Evolutionary conservation across 2,888 invertebrate species (phyloP), one percentile per base, ranked within the genome.

Genomic region (Bellardia pandia): DNA sequence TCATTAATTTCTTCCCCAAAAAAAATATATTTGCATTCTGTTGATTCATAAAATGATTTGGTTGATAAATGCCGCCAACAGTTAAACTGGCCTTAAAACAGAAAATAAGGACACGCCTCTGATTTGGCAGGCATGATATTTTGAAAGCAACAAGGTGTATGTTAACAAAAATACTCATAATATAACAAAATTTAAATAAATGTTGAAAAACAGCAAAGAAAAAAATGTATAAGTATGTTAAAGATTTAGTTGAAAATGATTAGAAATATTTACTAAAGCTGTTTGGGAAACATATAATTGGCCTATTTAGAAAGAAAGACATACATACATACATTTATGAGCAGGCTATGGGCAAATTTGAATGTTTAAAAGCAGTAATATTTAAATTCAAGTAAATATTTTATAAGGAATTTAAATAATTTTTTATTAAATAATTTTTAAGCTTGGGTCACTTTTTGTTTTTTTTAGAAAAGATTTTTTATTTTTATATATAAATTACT

Each of bases 21-120:
- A 11, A 45, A 13, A 45, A 9, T 13, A 9, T 13, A 45, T 45
- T 45, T 45, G 11, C 45, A 45, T 45, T 45, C 45, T 45, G 23
- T 40, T 51, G 45, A 42, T 30, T 53, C n/a, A 64, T 66, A 53
- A 53, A 76, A 76, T 16, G 3, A 74, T 23, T 51, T 23, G 40
- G 23, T 40, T 37, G 53, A 30, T 66, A 76, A 76, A 76, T 74
- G 9, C 76, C 53, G 64, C 53, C 76, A 76, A 76, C 53, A 53
- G 76, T 66, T 53, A 64, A 60, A 64, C 53, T 9, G 66, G 23
- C 37, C 53, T 66, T 9, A 7, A 53, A 66, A 30, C 51, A 40
- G 40, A 40, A 6, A 62, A 62, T 9, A 40, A 76, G 62, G 23
- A 48, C 53, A 76, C 76, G 64, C 76, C 76, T 76, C 30, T 76